Percentiles rank a stretch among this genome's conserved stretches.
phyloP scores from a whole-genome alignment of 2,113 vertebrate species.

The Coryphaenoides rupestris region DNA sequence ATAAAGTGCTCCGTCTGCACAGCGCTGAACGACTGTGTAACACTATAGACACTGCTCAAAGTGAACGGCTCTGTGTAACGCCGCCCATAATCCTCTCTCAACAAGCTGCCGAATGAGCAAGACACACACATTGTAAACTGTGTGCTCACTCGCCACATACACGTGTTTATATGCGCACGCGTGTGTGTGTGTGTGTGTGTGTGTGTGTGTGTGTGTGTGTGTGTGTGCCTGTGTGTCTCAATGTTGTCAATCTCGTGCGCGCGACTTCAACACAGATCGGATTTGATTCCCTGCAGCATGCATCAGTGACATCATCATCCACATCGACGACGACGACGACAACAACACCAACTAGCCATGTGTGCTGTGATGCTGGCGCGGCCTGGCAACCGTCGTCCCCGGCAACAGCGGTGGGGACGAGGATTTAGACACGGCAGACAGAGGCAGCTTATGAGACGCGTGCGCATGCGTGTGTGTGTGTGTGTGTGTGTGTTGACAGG shows the following conservation, averaged over 20 bases:
- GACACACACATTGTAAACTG: too few species aligned
- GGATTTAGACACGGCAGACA: conserved; percentile 39
- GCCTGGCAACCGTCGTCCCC: conserved; percentile 23
- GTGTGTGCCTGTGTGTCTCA: neutral
- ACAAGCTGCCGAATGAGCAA: too few species aligned
- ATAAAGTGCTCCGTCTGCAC: too few species aligned
- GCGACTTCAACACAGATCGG: conserved; percentile 20
- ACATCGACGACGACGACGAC: conserved; percentile 30
- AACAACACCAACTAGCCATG: conserved; percentile 24
- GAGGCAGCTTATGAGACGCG: conserved; percentile 23
- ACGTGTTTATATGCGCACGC: too few species aligned
- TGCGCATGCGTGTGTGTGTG: too few species aligned
- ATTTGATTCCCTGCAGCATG: conserved; percentile 34
- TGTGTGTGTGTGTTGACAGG: too few species aligned
- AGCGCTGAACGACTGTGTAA: too few species aligned
- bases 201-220: neutral
- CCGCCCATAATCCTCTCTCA: too few species aligned
- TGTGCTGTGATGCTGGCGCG: neutral
- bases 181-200: too few species aligned
- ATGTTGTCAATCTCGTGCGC: conserved; percentile 2
- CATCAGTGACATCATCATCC: conserved; percentile 27
- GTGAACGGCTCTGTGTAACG: too few species aligned
- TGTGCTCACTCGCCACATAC: too few species aligned
- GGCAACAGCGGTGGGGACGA: conserved; percentile 30
- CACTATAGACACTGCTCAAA: too few species aligned